Conservation (phyloP, 2,888 invertebrate genomes). For the Epirrita christyi region DNA sequence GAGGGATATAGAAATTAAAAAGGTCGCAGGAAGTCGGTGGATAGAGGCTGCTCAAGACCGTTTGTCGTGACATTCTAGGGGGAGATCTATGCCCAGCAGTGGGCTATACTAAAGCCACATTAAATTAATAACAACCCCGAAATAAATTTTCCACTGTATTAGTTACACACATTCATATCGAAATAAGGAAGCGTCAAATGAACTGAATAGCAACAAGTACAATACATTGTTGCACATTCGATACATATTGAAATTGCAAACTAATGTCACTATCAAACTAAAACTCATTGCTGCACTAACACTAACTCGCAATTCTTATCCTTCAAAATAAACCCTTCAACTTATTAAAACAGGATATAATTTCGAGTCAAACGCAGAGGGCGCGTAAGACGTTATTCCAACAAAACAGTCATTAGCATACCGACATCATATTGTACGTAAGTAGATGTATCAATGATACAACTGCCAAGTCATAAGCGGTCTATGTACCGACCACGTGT, state of each 20-base stretch:
- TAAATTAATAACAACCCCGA: background rate
- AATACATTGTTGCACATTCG: slow-evolving; percentile 61
- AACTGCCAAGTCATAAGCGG: slow-evolving; percentile 63
- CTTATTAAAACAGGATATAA: slow-evolving; percentile 29
- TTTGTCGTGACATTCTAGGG: no score
- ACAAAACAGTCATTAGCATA: background rate
- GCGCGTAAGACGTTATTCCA: slow-evolving; percentile 33
- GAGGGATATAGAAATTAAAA: no score
- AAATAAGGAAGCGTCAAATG: slow-evolving; percentile 67
- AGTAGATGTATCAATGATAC: slow-evolving; percentile 50
- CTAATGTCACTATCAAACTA: slow-evolving; percentile 57
- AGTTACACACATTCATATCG: slow-evolving; percentile 51
- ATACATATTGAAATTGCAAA: slow-evolving; percentile 67
- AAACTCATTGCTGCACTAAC: slow-evolving; percentile 54
- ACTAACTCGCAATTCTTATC: slow-evolving; percentile 44
- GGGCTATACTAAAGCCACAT: background rate
- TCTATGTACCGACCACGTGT: slow-evolving; percentile 66
- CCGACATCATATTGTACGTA: slow-evolving; percentile 29
- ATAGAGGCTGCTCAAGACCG: no score
- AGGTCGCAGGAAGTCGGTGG: no score
- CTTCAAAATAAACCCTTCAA: slow-evolving; percentile 31
- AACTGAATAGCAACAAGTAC: slow-evolving; percentile 55
- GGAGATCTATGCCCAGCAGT: no score
- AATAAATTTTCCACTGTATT: slow-evolving; percentile 16
- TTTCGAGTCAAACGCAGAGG: slow-evolving; percentile 28